Percentiles rank a stretch among this genome's conserved stretches.
Evolutionary conservation across 2,888 invertebrate genomes (phyloP).

Genomic region (Sarcophaga carnaria): DNA sequence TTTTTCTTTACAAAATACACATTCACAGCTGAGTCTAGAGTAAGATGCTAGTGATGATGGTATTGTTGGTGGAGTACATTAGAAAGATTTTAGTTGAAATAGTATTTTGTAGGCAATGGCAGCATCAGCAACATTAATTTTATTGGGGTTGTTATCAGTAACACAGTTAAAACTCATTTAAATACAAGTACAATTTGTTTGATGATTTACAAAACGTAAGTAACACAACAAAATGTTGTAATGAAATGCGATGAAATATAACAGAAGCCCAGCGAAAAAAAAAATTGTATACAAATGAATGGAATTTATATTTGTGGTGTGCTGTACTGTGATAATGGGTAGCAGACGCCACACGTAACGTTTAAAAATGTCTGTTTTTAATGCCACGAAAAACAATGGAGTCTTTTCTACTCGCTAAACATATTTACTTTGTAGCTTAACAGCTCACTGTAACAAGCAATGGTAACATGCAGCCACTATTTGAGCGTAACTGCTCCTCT

Average conservation of each 20-base stretch:
- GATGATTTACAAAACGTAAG: slow-evolving; percentile 44
- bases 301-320: background rate
- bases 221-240: background rate
- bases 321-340: background rate
- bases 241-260: slow-evolving; percentile 20
- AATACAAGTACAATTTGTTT: slow-evolving; percentile 65
- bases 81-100: slow-evolving; percentile 46
- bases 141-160: slow-evolving; percentile 32
- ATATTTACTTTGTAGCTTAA: slow-evolving; percentile 13
- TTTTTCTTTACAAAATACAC: background rate
- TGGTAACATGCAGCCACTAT: slow-evolving; percentile 12
- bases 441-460: background rate
- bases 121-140: slow-evolving; percentile 44
- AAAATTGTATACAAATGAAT: background rate
- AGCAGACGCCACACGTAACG: slow-evolving; percentile 10
- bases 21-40: background rate
- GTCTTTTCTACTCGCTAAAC: background rate
- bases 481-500: slow-evolving; percentile 9
- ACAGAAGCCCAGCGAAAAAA: background rate
- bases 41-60: background rate
- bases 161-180: slow-evolving; percentile 65
- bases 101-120: slow-evolving; percentile 33
- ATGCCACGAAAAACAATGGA: background rate
- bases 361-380: slow-evolving; percentile 39
- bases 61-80: background rate